phyloP scores from a whole-genome alignment of 2,888 invertebrate genomes.

The Strigamia transsilvanica region DNA sequence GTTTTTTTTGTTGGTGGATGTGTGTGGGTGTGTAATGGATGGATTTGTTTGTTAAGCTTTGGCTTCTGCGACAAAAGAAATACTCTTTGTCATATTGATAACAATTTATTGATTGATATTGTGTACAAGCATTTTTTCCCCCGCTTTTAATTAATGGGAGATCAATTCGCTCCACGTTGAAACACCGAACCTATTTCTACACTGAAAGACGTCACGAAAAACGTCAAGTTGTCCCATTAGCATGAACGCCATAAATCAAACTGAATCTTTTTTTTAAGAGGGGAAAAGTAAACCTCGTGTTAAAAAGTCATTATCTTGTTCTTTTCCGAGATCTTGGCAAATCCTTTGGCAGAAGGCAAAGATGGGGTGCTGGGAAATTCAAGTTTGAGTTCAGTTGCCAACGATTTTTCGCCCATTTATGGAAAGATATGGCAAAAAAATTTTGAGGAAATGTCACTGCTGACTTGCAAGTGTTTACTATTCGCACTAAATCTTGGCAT shows the following conservation, averaged over 20 bases:
- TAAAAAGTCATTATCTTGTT: conserved; percentile 38
- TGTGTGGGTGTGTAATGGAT: conserved; percentile 37
- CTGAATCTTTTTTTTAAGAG: neutral
- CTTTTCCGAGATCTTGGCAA: neutral
- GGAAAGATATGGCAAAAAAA: conserved; percentile 1
- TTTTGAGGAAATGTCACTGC: conserved; percentile 29
- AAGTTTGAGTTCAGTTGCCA: neutral
- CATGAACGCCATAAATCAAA: conserved; percentile 35
- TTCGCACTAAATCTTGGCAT: conserved; percentile 46
- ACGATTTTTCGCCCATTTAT: neutral
- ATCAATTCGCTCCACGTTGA: neutral
- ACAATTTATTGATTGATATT: neutral
- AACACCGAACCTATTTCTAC: too few relatives aligned
- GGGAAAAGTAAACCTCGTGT: conserved; percentile 7
- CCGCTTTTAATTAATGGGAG: neutral
- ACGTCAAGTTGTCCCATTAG: conserved; percentile 5
- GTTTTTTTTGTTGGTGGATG: neutral
- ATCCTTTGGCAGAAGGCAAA: neutral
- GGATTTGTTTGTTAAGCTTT: conserved; percentile 41
- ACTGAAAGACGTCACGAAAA: neutral
- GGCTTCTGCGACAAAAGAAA: conserved; percentile 12
- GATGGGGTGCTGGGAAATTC: neutral
- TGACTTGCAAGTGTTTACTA: conserved; percentile 49
- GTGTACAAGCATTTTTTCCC: neutral
- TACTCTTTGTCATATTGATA: neutral